Evolutionary conservation across 35 echinoderm and acorn worm genomes (phyloP), one percentile per base, ranked within the genome.

Genomic region (Stichopus chloronotus): DNA sequence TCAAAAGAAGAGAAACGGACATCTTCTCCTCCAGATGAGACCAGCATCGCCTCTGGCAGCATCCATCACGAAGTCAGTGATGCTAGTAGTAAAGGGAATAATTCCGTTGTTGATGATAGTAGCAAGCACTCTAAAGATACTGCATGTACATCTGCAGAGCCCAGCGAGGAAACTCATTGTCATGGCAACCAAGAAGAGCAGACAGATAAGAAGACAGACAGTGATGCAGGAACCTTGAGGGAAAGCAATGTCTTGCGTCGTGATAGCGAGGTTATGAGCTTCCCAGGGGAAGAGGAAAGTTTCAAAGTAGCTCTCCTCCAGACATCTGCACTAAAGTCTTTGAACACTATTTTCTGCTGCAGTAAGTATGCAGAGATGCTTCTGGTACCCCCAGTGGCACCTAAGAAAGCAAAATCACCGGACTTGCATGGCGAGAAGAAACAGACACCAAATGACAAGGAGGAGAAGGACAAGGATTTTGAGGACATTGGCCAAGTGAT

Each of bases 291-390:
- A 21, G 76, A 91, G 16, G 59, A 78, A 8, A 79, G 76, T 55
- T 53, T 91, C 4, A 71, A 56, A 5, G 76, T 91, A 21, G 90
- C 90, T 20, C 89, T 68, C 12, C 71, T 96, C 13, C 95, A 99
- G 82, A 92, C 96, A 3, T 81, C 92, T 56, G 97, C 97, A 2
- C 89, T 99, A 60, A 99, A 99, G 69, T 79, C 95, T 69, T 56
- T 99, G 5, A 96, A 95, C 55, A 76, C 94, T 25, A 96, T 99
- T 9, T 92, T 99, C 53, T 93, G 95, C 11, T 96, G 95, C 63
- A 94, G 95, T 23, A 99, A 94, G 81, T 99, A 94, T 92, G 95
- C 95, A 3, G 97, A 99, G 78, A 93, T 99, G 91, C 90, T 99
- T 1, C 94, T 99, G 7, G 94, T 99, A 71, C 97, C 97, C 5